These are phyloP conservation scores for Rostratula benghalensis DNA, from an alignment of 2,113 vertebrate species.

Conservation along the genomic window DNA sequence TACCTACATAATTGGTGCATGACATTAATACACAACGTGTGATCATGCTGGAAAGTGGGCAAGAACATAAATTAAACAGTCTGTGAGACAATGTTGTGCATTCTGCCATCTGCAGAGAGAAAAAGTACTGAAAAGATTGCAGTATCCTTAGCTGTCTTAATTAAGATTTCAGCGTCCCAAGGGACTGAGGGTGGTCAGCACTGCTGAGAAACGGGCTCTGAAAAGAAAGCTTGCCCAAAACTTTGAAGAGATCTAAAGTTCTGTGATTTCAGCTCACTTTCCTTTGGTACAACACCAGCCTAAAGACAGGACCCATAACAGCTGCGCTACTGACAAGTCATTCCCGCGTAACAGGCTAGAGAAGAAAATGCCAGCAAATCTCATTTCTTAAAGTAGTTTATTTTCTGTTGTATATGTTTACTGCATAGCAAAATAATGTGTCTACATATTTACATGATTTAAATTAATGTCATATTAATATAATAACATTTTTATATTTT, in stretches of 20 bases:
- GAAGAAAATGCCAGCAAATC: background rate
- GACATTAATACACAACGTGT: background rate
- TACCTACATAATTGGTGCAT: background rate
- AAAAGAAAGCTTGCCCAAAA: background rate
- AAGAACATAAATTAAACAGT: background rate
- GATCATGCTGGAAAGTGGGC: background rate
- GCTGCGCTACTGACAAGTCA: background rate
- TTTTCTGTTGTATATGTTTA: conserved; percentile 13
- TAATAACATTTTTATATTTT: background rate
- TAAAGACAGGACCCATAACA: background rate
- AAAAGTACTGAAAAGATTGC: background rate
- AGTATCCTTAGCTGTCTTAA: background rate
- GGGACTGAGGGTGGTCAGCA: background rate
- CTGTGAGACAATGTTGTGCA: background rate
- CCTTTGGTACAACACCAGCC: rapidly evolving
- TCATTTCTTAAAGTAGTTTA: conserved; percentile 17
- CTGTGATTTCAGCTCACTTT: background rate
- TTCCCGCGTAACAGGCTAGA: background rate
- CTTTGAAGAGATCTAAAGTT: background rate
- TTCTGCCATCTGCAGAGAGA: background rate
- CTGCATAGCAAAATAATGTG: background rate
- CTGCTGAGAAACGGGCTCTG: background rate
- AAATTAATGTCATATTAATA: conserved; percentile 18
- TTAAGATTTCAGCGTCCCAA: background rate
- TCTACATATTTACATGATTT: conserved; percentile 7